Base-by-base conservation (phyloP, 2,888 invertebrate genomes). In the Aphrophora alni region DNA sequence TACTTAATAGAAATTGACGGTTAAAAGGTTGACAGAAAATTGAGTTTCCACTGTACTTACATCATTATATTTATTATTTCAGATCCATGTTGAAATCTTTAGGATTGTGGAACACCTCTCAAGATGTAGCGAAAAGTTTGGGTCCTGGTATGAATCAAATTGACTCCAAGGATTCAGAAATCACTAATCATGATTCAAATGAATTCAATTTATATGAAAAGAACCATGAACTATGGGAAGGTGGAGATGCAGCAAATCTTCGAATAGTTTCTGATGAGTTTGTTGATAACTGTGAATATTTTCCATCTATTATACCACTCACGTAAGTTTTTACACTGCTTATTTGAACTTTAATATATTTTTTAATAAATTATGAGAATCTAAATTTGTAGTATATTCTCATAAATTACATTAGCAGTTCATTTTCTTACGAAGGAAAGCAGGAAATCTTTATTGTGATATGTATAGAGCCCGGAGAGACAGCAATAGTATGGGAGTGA, bases 71-170 rank as follows among this genome's bases (percentile, higher is more conserved):
- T 69, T 10, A 28, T 73, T 78, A n/a, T 25, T 86, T 51, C 85
- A 95, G 96, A 86, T 97, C 96, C 86, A 95, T 98, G 92, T 89
- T 99, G 27, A 98, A 98, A 89, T 96, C 96, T 0, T 91, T 99
- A 86, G 99, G 99, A 0, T 90, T 99, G 77, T 99, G 99, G 97
- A 95, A 95, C 86, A 92, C 85, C 85, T 80, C 86, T 87, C 69
- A 86, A 10, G 81, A 81, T 44, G 71, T 21, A 21, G 68, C 59
- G n/a, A 74, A 68, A 28, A 68, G 27, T 38, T 27, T 73, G 24
- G 68, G 33, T 0, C 7, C n/a, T 21, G 59, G 21, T 3, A 4
- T 59, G 1, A 59, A n/a, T 59, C 44, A 44, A 14, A 14, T 44
- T 14, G 59, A 59, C 5, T 10, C 59, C 1, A 59, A 59, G 10